Percentiles rank a stretch among this genome's conserved stretches.
These are phyloP conservation scores for Orycteropus afer DNA, from an alignment of 2,113 vertebrate species.

Conservation along the genomic window DNA sequence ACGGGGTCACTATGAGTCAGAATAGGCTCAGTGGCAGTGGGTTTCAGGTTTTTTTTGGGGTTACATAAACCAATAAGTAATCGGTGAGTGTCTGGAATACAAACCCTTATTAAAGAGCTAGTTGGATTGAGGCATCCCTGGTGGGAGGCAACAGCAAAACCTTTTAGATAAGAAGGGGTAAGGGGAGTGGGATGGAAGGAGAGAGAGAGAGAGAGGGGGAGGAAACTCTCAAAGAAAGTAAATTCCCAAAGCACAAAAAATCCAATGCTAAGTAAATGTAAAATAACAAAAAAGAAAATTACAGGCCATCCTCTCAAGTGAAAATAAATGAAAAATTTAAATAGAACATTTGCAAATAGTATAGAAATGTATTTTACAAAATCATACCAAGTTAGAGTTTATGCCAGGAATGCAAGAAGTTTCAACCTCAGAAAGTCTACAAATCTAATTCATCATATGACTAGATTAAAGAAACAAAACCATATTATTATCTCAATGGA, in stretches of 20 bases:
- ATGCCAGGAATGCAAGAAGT: neutral
- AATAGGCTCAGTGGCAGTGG: no score
- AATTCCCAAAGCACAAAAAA: constrained; percentile 23
- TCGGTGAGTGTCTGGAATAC: neutral
- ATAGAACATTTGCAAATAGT: neutral
- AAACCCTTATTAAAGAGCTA: neutral
- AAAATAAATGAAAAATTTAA: constrained; percentile 14
- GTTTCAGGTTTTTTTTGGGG: no score
- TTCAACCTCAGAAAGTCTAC: neutral
- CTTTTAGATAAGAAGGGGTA: neutral
- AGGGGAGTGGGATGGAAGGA: neutral
- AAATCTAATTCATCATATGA: neutral
- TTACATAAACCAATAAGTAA: neutral
- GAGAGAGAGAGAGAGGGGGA: neutral
- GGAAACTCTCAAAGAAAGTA: neutral
- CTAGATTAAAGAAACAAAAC: neutral
- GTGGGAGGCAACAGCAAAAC: neutral
- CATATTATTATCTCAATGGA: neutral
- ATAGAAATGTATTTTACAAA: neutral
- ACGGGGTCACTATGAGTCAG: no score
- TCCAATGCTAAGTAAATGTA: neutral
- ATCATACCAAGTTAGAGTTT: neutral
- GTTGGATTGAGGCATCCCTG: neutral
- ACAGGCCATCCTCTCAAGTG: neutral
- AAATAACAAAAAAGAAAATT: neutral